Evolutionary conservation across 2,113 vertebrate species (phyloP), one percentile per base, ranked within the genome.

Genomic region (Engystomops pustulosus): DNA sequence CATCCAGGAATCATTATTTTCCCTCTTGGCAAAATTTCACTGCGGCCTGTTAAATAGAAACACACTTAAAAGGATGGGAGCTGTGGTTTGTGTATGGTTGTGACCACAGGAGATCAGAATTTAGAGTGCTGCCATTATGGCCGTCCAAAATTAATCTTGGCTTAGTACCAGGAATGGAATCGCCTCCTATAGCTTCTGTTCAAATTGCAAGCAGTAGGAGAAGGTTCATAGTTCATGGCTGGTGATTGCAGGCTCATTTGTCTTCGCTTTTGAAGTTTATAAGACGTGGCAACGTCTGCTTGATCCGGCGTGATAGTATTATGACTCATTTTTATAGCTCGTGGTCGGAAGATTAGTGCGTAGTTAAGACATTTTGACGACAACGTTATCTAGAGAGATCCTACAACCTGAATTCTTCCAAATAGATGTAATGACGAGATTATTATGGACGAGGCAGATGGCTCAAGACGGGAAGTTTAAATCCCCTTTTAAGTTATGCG

Each of bases 141-240:
- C 86, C 88, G 86, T 89, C 88, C 89, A 87, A 87, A 91, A 90
- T 90, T 89, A 91, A 91, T 89, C 87, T 87, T 89, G 87, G 85
- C 89, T 90, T 27, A 51, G 82, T 86, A 89, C 88, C 87, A 88
- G 89, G 89, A 86, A 87, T 86, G 84, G 49, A 86, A 85, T 86
- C 88, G 78, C 87, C 88, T 88, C 90, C 88, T 81, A 88, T 87
- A 86, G 90, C 86, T 92, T 8, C 0, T 88, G 87, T 88, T 90
- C 89, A 91, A 89, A 90, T 92, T 91, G 88, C 89, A 89, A 91
- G 88, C 89, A 91, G 90, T 90, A 86, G 89, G 89, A 87, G 89
- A 87, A 89, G 89, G 90, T 88, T 88, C 88, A 88, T 86, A 87
- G 88, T 89, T 90, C 91, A 89, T 88, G 87, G 88, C 90, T 88